A percentile compares a stretch with the other conserved stretches of the same genome.
These are phyloP conservation scores for Styela plicata DNA, from an alignment of 23 tunicate species.

Conservation along the genomic window DNA sequence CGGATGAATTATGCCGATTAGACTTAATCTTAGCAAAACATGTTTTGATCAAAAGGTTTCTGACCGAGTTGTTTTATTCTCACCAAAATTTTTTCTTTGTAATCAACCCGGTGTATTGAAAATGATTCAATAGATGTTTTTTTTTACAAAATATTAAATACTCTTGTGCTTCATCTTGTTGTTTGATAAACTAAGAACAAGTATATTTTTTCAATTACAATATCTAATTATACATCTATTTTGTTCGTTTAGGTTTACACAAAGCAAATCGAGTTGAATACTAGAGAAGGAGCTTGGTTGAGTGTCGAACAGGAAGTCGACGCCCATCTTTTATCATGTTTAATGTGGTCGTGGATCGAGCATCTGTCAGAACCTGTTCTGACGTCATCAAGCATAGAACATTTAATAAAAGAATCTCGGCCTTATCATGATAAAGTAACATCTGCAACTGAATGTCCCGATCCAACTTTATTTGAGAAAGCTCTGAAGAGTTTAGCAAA, in stretches of 20 bases:
- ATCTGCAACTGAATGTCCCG: slow-evolving; percentile 5
- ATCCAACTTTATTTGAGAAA: slow-evolving; percentile 14
- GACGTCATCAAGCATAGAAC: background rate
- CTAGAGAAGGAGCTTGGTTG: slow-evolving; percentile 60
- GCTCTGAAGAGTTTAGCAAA: slow-evolving; percentile 10
- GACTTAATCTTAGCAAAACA: too few relatives aligned
- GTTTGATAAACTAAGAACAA: too few relatives aligned
- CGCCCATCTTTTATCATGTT: slow-evolving; percentile 49
- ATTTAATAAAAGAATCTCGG: slow-evolving; percentile 7
- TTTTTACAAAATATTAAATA: background rate
- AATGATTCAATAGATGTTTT: too few relatives aligned
- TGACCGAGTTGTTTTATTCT: too few relatives aligned
- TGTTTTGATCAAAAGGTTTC: too few relatives aligned
- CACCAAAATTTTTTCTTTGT: too few relatives aligned
- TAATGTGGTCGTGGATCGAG: slow-evolving; percentile 98
- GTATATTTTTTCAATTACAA: too few relatives aligned
- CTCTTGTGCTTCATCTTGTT: too few relatives aligned
- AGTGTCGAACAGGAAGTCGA: slow-evolving; percentile 40
- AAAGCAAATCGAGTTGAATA: slow-evolving; percentile 56
- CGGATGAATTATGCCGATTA: too few relatives aligned
- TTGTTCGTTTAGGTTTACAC: slow-evolving; percentile 29
- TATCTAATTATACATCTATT: too few relatives aligned
- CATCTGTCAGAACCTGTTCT: slow-evolving; percentile 71
- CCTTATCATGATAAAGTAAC: background rate
- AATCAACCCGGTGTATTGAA: too few relatives aligned